These are phyloP conservation scores for Malurus leucopterus DNA, from an alignment of 2,797 vertebrate species.

Conservation along the genomic window DNA sequence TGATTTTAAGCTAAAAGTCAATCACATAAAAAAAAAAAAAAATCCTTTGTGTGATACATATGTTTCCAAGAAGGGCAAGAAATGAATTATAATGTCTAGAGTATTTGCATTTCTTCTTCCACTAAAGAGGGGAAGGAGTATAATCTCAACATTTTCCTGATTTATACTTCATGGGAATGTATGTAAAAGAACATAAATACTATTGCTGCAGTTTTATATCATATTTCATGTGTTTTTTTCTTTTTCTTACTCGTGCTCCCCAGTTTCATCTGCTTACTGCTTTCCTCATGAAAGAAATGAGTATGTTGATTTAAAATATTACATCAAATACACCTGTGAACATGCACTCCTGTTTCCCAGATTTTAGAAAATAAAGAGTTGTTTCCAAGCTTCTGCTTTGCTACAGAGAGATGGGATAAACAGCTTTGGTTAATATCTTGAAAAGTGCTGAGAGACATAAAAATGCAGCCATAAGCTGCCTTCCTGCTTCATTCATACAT, in stretches of 20 bases:
- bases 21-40: conserved; percentile 35
- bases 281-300: conserved; percentile 42
- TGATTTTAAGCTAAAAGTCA: conserved; percentile 48
- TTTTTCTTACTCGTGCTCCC: conserved; percentile 43
- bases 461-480: background rate
- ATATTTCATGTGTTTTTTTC: conserved; percentile 54
- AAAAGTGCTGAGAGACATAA: conserved; percentile 1
- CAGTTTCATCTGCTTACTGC: conserved; percentile 41
- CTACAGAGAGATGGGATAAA: background rate
- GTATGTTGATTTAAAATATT: conserved; percentile 37
- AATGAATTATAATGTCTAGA: conserved; percentile 59
- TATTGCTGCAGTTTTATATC: conserved; percentile 55
- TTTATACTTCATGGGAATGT: conserved; percentile 65
- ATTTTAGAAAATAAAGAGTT: conserved; percentile 17
- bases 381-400: background rate
- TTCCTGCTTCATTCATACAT: background rate
- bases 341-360: background rate
- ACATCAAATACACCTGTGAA: conserved; percentile 22
- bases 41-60: background rate
- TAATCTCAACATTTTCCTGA: conserved; percentile 60
- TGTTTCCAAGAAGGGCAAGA: conserved; percentile 38
- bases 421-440: conserved; percentile 6
- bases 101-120: conserved; percentile 58
- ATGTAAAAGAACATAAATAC: conserved; percentile 68
- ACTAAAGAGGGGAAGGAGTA: conserved; percentile 41